These are phyloP conservation scores for Neodon shergylaensis DNA, from an alignment of 2,113 vertebrate genomes.

Conservation along the genomic window DNA sequence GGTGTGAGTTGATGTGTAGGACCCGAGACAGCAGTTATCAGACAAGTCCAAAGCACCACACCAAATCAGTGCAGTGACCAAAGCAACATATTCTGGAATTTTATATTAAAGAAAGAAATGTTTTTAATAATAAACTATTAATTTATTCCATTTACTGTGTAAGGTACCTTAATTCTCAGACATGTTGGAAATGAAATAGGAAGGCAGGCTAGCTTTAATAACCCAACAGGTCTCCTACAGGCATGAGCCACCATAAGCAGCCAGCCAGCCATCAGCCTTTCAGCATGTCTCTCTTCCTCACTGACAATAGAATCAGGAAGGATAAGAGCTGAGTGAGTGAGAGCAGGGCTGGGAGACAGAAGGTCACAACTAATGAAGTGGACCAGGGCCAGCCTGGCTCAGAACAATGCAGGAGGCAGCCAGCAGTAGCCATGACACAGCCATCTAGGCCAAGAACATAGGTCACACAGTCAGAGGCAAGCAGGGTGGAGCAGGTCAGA, in stretches of 20 bases:
- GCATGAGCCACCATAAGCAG: not conserved
- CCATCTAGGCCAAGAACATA: not conserved
- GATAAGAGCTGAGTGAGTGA: not conserved
- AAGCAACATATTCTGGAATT: too few relatives aligned
- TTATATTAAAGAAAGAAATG: too few relatives aligned
- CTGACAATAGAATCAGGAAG: not conserved
- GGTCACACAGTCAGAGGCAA: conserved; percentile 30
- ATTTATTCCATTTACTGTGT: too few relatives aligned
- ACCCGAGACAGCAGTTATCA: too few relatives aligned
- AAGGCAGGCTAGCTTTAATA: not conserved
- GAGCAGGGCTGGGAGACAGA: not conserved
- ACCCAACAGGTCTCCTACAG: not conserved
- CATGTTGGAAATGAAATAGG: too few relatives aligned
- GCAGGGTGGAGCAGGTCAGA: conserved; percentile 28
- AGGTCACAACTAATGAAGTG: not conserved
- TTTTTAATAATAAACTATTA: too few relatives aligned
- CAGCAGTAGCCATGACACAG: not conserved
- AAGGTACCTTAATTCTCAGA: too few relatives aligned
- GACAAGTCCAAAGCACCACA: too few relatives aligned
- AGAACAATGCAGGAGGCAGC: not conserved
- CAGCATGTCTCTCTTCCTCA: not conserved
- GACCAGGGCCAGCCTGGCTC: not conserved
- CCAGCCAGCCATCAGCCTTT: not conserved
- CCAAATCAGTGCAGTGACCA: too few relatives aligned
- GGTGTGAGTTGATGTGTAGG: too few relatives aligned